phyloP scores from a whole-genome alignment of 2,888 invertebrate species.

The Sylvicola cinctus region DNA sequence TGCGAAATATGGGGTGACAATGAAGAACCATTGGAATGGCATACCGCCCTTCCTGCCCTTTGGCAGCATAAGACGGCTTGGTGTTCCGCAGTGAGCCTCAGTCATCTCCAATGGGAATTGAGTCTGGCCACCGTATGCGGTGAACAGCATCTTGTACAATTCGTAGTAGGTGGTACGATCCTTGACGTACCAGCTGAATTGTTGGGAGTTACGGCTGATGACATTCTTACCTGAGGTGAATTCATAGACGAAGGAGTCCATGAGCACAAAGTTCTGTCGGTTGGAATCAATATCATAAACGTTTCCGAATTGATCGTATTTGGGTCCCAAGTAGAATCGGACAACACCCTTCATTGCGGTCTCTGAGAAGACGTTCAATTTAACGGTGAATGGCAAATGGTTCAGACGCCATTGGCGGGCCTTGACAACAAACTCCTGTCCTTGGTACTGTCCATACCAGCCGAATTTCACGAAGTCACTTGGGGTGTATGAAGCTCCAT shows the following conservation, averaged over 20 bases:
- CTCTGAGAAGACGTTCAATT: constrained; percentile 36
- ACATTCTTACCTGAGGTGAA: background rate
- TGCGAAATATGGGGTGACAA: constrained; percentile 34
- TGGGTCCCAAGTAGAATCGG: constrained; percentile 48
- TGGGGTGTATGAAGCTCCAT: constrained; percentile 22
- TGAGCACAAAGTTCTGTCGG: constrained; percentile 35
- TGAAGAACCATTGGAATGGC: constrained; percentile 39
- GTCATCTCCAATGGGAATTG: constrained; percentile 31
- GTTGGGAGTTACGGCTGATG: constrained; percentile 16
- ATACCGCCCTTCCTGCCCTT: constrained; percentile 45
- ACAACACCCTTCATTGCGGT: constrained; percentile 33
- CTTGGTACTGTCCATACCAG: constrained; percentile 16
- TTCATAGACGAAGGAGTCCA: background rate
- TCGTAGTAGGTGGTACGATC: constrained; percentile 43
- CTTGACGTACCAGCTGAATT: constrained; percentile 26
- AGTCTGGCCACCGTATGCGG: constrained; percentile 30
- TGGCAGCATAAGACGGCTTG: constrained; percentile 47
- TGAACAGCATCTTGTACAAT: constrained; percentile 38
- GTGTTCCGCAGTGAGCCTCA: constrained; percentile 44
- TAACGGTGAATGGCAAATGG: constrained; percentile 43
- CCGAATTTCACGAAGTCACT: constrained; percentile 15
- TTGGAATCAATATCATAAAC: constrained; percentile 30
- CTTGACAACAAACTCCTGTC: constrained; percentile 28
- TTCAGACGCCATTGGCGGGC: constrained; percentile 48
- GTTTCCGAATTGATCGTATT: constrained; percentile 36